These are phyloP conservation scores for Raja brachyura DNA, from an alignment of 2,113 vertebrate species.

Conservation along the genomic window DNA sequence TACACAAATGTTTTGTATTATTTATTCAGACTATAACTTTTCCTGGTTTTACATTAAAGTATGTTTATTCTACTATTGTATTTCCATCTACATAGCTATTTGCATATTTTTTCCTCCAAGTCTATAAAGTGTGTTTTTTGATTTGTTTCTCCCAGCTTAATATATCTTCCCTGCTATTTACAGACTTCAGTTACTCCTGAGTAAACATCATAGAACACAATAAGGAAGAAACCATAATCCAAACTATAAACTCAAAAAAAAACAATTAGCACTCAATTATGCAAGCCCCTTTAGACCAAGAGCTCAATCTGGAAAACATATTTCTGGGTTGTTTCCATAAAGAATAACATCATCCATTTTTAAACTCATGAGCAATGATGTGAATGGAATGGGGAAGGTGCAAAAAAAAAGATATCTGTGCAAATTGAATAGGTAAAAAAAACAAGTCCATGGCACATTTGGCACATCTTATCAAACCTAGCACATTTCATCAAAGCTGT, in stretches of 20 bases:
- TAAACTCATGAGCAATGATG: background rate
- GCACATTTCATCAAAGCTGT: background rate
- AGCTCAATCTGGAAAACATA: background rate
- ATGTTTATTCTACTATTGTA: background rate
- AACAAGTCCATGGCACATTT: too few species aligned
- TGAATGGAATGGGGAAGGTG: too few species aligned
- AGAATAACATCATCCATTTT: background rate
- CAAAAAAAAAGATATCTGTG: too few species aligned
- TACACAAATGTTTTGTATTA: background rate
- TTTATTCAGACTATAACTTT: background rate
- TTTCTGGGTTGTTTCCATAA: background rate
- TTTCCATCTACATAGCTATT: background rate
- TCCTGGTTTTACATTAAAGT: too few species aligned
- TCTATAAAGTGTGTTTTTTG: background rate
- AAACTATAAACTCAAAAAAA: too few species aligned
- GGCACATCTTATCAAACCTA: too few species aligned
- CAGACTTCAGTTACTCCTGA: background rate
- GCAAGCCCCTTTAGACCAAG: background rate
- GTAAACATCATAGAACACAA: background rate
- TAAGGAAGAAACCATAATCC: background rate
- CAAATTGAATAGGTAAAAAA: too few species aligned
- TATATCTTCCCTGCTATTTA: background rate
- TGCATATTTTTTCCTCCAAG: background rate
- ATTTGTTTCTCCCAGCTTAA: background rate
- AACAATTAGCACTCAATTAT: too few species aligned